Conservation (phyloP, 1,140 invertebrate species). For the Pogonomyrmex barbatus region DNA sequence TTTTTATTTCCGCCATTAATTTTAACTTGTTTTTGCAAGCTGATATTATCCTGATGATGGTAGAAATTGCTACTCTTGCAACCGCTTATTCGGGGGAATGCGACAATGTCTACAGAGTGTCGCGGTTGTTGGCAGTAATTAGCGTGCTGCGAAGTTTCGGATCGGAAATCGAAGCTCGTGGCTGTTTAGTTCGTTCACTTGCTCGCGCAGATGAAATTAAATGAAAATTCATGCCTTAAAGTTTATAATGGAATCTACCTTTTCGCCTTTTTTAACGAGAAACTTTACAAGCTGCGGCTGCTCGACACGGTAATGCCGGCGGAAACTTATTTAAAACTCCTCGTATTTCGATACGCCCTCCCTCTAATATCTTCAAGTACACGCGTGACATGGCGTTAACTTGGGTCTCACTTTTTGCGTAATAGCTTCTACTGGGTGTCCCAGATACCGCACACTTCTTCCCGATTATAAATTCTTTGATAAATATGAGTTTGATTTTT, state of each 20-base stretch:
- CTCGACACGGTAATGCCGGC: constrained; percentile 54
- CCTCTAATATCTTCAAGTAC: constrained; percentile 41
- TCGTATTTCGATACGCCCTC: constrained; percentile 30
- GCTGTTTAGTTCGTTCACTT: constrained; percentile 20
- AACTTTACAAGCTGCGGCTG: constrained; percentile 58
- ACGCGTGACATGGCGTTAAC: constrained; percentile 57
- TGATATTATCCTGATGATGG: not conserved
- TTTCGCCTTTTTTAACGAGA: constrained; percentile 58
- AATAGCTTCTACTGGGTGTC: not conserved
- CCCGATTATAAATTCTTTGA: not conserved
- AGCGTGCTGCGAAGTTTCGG: constrained; percentile 46
- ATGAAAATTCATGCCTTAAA: constrained; percentile 64
- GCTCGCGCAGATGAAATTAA: constrained; percentile 49
- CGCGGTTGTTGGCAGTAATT: constrained; percentile 29
- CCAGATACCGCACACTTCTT: not conserved
- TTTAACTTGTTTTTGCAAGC: not conserved
- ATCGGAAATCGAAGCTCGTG: constrained; percentile 56
- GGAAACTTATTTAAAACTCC: constrained; percentile 62
- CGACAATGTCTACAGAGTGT: constrained; percentile 31
- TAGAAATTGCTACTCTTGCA: not conserved
- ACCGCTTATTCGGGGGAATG: not conserved
- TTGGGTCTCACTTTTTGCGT: not conserved
- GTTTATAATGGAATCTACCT: constrained; percentile 61
- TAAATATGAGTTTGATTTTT: not conserved
- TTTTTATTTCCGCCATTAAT: not conserved